These are phyloP conservation scores for Calephelis virginiensis DNA, from an alignment of 1,140 invertebrate species.

Conservation along the genomic window DNA sequence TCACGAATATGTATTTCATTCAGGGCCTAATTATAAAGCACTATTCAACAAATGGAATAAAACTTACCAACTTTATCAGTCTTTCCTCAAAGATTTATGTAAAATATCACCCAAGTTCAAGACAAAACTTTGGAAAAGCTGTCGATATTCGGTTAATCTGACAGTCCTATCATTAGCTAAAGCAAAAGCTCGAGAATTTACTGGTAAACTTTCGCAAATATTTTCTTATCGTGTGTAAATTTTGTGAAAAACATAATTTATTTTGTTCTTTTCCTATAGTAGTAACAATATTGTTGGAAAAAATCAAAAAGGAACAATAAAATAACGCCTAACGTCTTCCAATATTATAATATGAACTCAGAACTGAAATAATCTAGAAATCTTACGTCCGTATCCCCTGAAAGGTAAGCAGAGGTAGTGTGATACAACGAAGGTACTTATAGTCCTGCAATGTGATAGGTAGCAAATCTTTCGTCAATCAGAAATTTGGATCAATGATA, in stretches of 20 bases:
- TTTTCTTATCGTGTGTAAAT: constrained; percentile 3
- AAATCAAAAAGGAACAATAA: not conserved
- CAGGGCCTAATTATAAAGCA: too few relatives aligned
- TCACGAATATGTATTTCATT: too few relatives aligned
- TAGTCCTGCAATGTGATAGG: too few relatives aligned
- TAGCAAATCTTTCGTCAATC: too few relatives aligned
- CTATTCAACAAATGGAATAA: not conserved
- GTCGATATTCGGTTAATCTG: constrained; percentile 65
- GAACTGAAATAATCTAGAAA: too few relatives aligned
- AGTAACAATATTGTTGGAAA: not conserved
- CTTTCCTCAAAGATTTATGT: constrained; percentile 1
- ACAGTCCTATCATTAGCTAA: constrained; percentile 55
- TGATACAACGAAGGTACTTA: too few relatives aligned
- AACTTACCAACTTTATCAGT: not conserved
- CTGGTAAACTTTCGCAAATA: constrained; percentile 56
- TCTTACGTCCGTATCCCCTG: too few relatives aligned
- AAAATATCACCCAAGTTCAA: constrained; percentile 14
- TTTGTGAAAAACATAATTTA: not conserved
- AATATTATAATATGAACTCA: too few relatives aligned
- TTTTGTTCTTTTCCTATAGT: not conserved
- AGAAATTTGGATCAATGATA: too few relatives aligned
- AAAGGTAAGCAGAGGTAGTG: too few relatives aligned
- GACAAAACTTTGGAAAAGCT: constrained; percentile 36
- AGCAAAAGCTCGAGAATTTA: constrained; percentile 66
- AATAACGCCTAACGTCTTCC: too few relatives aligned